Evolutionary conservation across 2,888 invertebrate species (phyloP), one percentile per base, ranked within the genome.

Genomic region (Rhaphigaster nebulosa): DNA sequence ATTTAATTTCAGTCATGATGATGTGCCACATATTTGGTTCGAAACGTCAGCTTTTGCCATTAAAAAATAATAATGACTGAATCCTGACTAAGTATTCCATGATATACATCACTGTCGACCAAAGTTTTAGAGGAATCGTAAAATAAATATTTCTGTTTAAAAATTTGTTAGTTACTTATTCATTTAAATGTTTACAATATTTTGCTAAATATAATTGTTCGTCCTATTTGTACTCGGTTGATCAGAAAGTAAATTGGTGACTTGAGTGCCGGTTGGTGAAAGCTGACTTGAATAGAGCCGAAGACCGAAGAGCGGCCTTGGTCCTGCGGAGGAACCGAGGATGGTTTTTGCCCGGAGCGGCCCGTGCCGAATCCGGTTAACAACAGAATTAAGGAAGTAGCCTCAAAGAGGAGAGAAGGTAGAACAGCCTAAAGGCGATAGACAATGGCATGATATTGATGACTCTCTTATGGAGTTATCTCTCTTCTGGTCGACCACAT

Each of bases 281-380:
- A 65, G 65, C 29, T 65, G 29, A 65, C 65, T 65, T 6, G 65
- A 15, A 15, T 65, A 29, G 29, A 65, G 15, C 15, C 29, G 15
- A 65, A 65, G 65, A 65, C 15, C 29, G 13, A 29, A 65, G 29
- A 29, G 65, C 65, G 65, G 65, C 65, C 65, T 65, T 65, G 65
- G 65, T 65, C 65, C 65, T 29, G 65, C 29, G 65, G 65, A 65
- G 65, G 65, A 65, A 29, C 65, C 4, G 29, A 65, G 84, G 45
- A 84, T 45, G n/a, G n/a, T 84, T 87, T 45, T 87, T 87, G 89
- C 23, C 54, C 54, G 10, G 13, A 52, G 52, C 52, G 29, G 23
- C n/a, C 90, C 90, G 90, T 90, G 90, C 56, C 84, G 90, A 90
- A 90, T 90, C 90, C 56, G 50, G 87, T 38, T 90, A 90, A 90